Evolutionary conservation across 2,797 vertebrate species (phyloP).

Genomic region (Artibeus jamaicensis): DNA sequence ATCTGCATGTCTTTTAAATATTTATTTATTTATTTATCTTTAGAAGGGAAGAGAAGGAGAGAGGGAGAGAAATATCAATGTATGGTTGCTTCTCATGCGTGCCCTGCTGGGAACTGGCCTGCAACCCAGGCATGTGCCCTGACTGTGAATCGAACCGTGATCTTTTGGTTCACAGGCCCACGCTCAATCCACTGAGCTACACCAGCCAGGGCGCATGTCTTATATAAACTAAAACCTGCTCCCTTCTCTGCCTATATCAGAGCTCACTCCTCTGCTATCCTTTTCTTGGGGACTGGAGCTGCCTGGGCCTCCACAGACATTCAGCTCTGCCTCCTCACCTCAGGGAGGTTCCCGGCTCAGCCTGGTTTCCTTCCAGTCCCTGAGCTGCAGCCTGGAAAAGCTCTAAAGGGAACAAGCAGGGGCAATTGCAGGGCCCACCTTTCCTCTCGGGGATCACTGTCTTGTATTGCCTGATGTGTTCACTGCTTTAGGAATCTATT

Average conservation of each 20-base stretch:
- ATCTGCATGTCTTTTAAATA: neutral
- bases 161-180: too few relatives aligned
- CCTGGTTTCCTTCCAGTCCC: neutral
- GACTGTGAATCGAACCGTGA: too few relatives aligned
- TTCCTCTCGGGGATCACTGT: neutral
- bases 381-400: neutral
- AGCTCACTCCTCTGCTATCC: neutral
- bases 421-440: neutral
- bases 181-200: too few relatives aligned
- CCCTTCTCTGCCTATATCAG: neutral
- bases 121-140: too few relatives aligned
- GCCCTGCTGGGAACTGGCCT: too few relatives aligned
- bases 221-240: neutral
- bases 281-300: neutral
- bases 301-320: neutral
- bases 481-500: neutral
- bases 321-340: neutral
- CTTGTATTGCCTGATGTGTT: neutral
- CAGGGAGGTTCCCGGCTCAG: neutral
- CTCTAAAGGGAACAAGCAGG: neutral
- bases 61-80: too few relatives aligned
- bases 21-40: too few relatives aligned
- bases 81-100: too few relatives aligned
- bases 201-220: too few relatives aligned
- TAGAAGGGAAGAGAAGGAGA: too few relatives aligned